Base-by-base conservation (phyloP, 1,140 invertebrate species). In the Drosophila subpulchrella region DNA sequence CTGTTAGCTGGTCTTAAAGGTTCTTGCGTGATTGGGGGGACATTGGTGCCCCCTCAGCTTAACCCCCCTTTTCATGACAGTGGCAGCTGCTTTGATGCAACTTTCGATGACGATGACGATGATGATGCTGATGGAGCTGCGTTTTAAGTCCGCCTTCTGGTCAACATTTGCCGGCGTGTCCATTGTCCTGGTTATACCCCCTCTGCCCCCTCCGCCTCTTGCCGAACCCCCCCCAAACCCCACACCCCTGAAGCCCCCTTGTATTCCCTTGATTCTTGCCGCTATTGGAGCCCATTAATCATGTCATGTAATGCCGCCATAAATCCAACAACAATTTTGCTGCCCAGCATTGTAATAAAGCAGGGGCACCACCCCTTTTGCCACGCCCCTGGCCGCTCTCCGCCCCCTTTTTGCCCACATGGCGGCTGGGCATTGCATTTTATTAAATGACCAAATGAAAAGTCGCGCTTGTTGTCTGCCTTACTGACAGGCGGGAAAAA, bases 361-460 rank as follows among this genome's bases (percentile, higher is more conserved):
- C 62, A 51, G 34, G 30, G 20, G 36, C 3, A 20, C n/a, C 36
- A 10, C 10, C 17, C 24, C 51, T 30, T 46, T 20, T 12, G 8
- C 24, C 30, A 42, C 54, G 15, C 54, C 54, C 38, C 15, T 24
- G 51, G 15, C 60, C n/a, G 15, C 30, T 10, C 55, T 17, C 4
- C 50, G 30, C 17, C 38, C 38, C 11, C 55, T 36, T 39, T 41
- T 17, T 11, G 51, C 51, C 39, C 38, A 36, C 54, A 70, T 44
- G 62, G 67, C 55, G 73, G 58, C 66, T 39, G 70, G 68, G 82
- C 83, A 77, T 61, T 82, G 83, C 82, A 86, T 86, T 86, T 86
- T 86, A 86, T 86, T 86, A 86, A 86, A 86, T 86, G 82, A 81
- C 82, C 83, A 86, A 86, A 86, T 86, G 82, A 86, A 86, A 86